These are phyloP conservation scores for Myiothlypis coronata DNA, from an alignment of 2,797 vertebrate species.

Conservation along the genomic window DNA sequence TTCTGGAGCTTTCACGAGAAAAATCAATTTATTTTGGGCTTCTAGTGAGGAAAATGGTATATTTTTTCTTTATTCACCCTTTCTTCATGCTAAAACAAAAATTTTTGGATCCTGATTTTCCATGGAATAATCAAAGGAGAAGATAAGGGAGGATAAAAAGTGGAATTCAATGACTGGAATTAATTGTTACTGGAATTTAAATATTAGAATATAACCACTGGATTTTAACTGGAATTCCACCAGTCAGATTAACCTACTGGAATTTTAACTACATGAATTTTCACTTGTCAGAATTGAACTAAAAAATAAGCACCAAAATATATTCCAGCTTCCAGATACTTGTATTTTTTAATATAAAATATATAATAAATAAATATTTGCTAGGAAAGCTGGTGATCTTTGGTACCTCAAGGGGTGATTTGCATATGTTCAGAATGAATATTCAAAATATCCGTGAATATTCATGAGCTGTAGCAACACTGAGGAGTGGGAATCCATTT, in stretches of 20 bases:
- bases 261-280: background rate
- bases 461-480: background rate
- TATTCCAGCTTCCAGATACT: background rate
- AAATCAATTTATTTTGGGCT: background rate
- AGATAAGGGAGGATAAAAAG: background rate
- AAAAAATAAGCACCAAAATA: background rate
- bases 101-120: background rate
- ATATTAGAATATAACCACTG: no score
- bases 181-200: background rate
- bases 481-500: background rate
- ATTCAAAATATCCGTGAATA: background rate
- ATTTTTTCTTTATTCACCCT: background rate
- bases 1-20: background rate
- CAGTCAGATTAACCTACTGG: background rate
- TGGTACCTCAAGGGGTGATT: background rate
- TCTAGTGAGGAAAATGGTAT: background rate
- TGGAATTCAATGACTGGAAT: background rate
- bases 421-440: background rate
- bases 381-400: background rate
- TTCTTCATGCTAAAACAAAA: background rate
- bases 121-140: background rate
- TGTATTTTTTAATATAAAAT: background rate
- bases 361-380: background rate
- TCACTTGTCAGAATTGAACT: accelerated
- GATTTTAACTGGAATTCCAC: background rate